phyloP scores from a whole-genome alignment of 1,140 invertebrate genomes.

The Pseudomyrmex cubaensis region DNA sequence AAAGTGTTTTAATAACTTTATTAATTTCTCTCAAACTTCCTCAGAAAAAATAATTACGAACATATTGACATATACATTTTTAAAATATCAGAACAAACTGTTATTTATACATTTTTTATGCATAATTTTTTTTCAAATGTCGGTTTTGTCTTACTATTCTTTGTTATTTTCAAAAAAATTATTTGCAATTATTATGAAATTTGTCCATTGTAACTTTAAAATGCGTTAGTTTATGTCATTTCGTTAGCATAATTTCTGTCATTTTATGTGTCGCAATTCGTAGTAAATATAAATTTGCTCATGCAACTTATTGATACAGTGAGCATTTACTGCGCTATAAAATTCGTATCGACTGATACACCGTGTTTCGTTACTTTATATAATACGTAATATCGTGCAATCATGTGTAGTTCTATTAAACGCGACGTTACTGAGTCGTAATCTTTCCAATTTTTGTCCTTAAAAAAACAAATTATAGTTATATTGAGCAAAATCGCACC shows the following conservation, averaged over 20 bases:
- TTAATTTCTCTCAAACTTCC: constrained; percentile 52
- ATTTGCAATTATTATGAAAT: background rate
- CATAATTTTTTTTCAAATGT: background rate
- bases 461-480: background rate
- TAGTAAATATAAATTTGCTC: constrained; percentile 32
- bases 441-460: background rate
- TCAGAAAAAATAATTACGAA: constrained; percentile 71
- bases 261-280: background rate
- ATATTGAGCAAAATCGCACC: background rate
- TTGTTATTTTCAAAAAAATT: constrained; percentile 1
- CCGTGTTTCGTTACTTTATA: constrained; percentile 52
- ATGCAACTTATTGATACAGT: constrained; percentile 28
- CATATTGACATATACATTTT: background rate
- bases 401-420: constrained; percentile 26
- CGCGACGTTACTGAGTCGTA: constrained; percentile 28
- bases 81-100: background rate
- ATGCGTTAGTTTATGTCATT: background rate
- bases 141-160: background rate
- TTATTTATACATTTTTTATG: background rate
- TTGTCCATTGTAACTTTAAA: background rate
- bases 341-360: constrained; percentile 39
- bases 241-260: background rate
- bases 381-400: constrained; percentile 64
- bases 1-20: constrained; percentile 60
- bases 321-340: constrained; percentile 33